Base-by-base conservation (phyloP, 2,888 invertebrate species). In the Polia nebulosa region DNA sequence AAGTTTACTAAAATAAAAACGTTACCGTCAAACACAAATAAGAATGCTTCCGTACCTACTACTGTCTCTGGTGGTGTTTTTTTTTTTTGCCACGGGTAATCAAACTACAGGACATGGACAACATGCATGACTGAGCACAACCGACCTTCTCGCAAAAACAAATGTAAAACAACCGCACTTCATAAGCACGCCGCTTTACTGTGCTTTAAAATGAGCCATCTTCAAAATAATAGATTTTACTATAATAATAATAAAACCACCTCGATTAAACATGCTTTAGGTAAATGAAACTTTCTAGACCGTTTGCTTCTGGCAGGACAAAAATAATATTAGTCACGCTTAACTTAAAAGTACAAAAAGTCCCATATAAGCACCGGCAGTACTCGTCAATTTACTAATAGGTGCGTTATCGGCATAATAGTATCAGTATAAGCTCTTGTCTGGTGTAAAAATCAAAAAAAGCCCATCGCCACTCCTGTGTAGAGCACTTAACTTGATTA, bases 401-500 rank as follows among this genome's bases (percentile, higher is more conserved):
- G 91, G 87, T 85, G 87, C 87, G 86, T 88, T 91, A 93, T 93
- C 89, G 86, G 60, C 63, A 75, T 66, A 77, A 79, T 73, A 77
- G 70, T 69, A 66, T 59, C 60, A 82, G 82, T 86, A 87, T 89
- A 81, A 78, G 75, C 84, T 85, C 86, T 90, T 90, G 91, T 89
- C 88, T 88, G 83, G 83, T 85, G 86, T 89, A 91, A 89, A 91
- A 93, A 94, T 94, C 91, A 92, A 94, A 94, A 63, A 93, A 94
- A 90, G 72, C 89, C 89, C 89, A 91, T 92, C 88, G 90, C 82
- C 89, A 88, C 89, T 88, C 88, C 88, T 88, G 86, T 86, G 90
- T 92, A 92, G 90, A 93, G 95, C 96, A 95, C 94, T 96, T 96
- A 96, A 96, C 94, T 95, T 96, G 94, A 96, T 96, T 96, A 95